Evolutionary conservation across 2,113 vertebrate species (phyloP).

Genomic region (Sinosuthora webbiana): DNA sequence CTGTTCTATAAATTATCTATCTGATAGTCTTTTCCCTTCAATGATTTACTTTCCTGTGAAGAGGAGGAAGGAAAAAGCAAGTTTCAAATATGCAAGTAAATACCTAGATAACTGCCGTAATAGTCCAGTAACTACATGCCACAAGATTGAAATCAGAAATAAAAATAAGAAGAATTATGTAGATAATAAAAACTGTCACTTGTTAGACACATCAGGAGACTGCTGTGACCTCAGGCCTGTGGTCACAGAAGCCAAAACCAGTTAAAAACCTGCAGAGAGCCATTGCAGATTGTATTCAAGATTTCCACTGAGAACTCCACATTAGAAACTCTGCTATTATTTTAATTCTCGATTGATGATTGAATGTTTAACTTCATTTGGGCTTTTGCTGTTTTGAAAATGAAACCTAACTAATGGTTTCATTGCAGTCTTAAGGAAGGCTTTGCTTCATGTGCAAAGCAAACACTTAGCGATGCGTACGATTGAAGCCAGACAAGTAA

Average conservation of each 20-base stretch:
- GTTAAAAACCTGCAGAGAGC: slow-evolving; percentile 1
- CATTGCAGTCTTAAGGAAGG: slow-evolving; percentile 21
- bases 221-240: not conserved
- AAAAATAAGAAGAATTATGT: not conserved
- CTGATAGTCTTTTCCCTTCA: not conserved
- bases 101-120: not conserved
- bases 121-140: not conserved
- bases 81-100: slow-evolving; percentile 9
- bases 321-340: not conserved
- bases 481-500: slow-evolving; percentile 10
- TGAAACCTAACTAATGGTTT: not conserved
- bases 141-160: not conserved
- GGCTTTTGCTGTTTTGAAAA: not conserved
- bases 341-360: slow-evolving; percentile 7
- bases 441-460: slow-evolving; percentile 30
- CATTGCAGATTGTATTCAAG: not conserved
- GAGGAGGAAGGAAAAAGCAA: not conserved
- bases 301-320: not conserved
- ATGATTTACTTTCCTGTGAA: not conserved
- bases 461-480: not conserved
- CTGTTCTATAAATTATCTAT: not conserved
- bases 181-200: slow-evolving; percentile 7
- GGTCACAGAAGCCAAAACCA: not conserved
- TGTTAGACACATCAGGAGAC: not conserved
- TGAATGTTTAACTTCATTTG: slow-evolving; percentile 15